Evolutionary conservation across 2,797 vertebrate genomes (phyloP).

Genomic region (Chelon auratus): DNA sequence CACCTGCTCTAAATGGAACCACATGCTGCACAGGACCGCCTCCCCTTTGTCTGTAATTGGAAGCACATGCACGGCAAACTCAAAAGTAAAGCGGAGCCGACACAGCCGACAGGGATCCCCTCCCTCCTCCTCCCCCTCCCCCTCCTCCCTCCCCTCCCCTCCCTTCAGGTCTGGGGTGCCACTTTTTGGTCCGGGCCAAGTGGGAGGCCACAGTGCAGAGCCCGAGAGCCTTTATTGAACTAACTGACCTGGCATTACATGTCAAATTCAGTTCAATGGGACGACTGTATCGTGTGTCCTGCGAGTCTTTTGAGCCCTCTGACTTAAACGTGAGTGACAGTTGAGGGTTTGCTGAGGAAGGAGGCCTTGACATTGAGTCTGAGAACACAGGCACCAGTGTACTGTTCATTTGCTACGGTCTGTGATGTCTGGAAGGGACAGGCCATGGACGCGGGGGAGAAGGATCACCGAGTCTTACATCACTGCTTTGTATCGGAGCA

Average conservation of each 20-base stretch:
- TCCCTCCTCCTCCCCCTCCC: background rate
- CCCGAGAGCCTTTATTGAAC: constrained; percentile 49
- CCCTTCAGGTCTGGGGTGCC: constrained; percentile 49
- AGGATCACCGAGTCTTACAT: constrained; percentile 59
- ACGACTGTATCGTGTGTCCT: constrained; percentile 67
- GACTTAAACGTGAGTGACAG: constrained; percentile 67
- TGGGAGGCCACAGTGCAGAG: constrained; percentile 43
- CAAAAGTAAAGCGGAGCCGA: constrained; percentile 60
- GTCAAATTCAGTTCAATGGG: constrained; percentile 71
- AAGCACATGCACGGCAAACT: constrained; percentile 81
- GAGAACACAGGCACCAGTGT: constrained; percentile 60
- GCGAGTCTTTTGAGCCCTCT: constrained; percentile 30
- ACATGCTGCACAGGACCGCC: constrained; percentile 81
- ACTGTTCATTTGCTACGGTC: constrained; percentile 38
- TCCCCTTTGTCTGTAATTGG: constrained; percentile 83
- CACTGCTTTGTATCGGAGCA: constrained; percentile 36
- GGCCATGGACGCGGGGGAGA: constrained; percentile 35
- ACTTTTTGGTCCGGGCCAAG: constrained; percentile 63
- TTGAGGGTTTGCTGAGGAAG: constrained; percentile 55
- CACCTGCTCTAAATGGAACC: constrained; percentile 89
- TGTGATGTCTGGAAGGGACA: constrained; percentile 54
- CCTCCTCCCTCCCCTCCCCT: background rate
- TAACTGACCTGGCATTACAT: constrained; percentile 61
- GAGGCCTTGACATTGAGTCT: constrained; percentile 70
- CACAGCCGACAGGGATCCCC: constrained; percentile 37